phyloP scores from a whole-genome alignment of 2,888 invertebrate genomes.

The Chymomyza caudatula region DNA sequence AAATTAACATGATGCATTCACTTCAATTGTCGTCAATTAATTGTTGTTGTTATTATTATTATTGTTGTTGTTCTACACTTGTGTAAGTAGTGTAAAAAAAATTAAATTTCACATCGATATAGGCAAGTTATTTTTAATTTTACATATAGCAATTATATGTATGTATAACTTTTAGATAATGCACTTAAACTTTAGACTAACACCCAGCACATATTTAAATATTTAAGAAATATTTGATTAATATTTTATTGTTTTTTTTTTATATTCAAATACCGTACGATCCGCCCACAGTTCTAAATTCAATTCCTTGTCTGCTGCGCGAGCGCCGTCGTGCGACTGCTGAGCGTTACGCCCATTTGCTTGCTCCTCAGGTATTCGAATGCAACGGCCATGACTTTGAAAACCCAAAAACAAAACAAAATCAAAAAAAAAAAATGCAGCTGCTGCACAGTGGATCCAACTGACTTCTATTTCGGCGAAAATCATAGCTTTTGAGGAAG shows the following conservation, averaged over 20 bases:
- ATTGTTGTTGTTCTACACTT: neutral
- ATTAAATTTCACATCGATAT: neutral
- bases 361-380: slow-evolving; percentile 51
- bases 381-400: slow-evolving; percentile 65
- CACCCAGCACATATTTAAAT: slow-evolving; percentile 11
- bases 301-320: slow-evolving; percentile 36
- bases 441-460: no score
- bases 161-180: neutral
- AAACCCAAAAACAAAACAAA: slow-evolving; percentile 25
- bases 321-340: slow-evolving; percentile 54
- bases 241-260: slow-evolving; percentile 28
- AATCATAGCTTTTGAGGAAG: no score
- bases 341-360: neutral
- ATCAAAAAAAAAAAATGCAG: slow-evolving; percentile 20
- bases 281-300: neutral
- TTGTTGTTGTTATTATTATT: slow-evolving; percentile 22
- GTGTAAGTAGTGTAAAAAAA: neutral
- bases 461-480: no score
- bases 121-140: neutral
- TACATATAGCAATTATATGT: neutral
- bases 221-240: neutral
- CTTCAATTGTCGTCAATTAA: slow-evolving; percentile 66
- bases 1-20: slow-evolving; percentile 55
- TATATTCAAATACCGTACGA: neutral
- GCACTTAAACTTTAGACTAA: slow-evolving; percentile 19